phyloP scores from a whole-genome alignment of 2,113 vertebrate genomes.

The Tragelaphus scriptus region DNA sequence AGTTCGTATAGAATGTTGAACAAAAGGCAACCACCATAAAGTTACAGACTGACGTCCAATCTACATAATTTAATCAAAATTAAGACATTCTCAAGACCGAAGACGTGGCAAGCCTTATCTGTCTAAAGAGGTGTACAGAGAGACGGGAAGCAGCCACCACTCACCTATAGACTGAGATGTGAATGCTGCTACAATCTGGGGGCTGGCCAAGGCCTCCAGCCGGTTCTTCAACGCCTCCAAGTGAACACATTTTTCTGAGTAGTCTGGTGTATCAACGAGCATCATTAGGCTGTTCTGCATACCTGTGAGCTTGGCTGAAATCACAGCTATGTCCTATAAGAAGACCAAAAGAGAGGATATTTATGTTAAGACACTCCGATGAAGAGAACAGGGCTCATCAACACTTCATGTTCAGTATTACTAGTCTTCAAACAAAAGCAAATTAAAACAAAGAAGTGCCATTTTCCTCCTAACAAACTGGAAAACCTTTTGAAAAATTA shows the following conservation, averaged over 20 bases:
- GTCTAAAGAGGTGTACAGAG: background rate
- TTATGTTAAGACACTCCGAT: background rate
- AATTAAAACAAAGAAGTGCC: background rate
- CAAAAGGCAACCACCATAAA: background rate
- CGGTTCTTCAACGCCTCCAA: slow-evolving; percentile 96
- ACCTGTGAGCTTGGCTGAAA: slow-evolving; percentile 93
- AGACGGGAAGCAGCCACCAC: background rate
- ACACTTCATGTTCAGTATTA: background rate
- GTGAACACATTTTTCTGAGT: slow-evolving; percentile 97
- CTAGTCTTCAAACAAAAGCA: background rate
- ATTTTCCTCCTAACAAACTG: background rate
- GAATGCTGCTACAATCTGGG: slow-evolving; percentile 94
- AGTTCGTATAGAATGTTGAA: background rate
- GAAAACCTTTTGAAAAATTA: background rate
- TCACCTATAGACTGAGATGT: slow-evolving; percentile 90
- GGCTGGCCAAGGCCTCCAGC: slow-evolving; percentile 94
- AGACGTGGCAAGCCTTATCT: background rate
- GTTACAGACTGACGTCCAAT: background rate
- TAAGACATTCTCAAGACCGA: background rate
- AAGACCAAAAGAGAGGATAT: background rate
- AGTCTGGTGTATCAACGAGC: slow-evolving; percentile 96
- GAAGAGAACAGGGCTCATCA: background rate
- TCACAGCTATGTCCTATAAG: slow-evolving; percentile 88
- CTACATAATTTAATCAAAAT: background rate
- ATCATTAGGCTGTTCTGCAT: slow-evolving; percentile 97